Base-by-base conservation (phyloP, 2,888 invertebrate genomes). In the Oligia latruncula region DNA sequence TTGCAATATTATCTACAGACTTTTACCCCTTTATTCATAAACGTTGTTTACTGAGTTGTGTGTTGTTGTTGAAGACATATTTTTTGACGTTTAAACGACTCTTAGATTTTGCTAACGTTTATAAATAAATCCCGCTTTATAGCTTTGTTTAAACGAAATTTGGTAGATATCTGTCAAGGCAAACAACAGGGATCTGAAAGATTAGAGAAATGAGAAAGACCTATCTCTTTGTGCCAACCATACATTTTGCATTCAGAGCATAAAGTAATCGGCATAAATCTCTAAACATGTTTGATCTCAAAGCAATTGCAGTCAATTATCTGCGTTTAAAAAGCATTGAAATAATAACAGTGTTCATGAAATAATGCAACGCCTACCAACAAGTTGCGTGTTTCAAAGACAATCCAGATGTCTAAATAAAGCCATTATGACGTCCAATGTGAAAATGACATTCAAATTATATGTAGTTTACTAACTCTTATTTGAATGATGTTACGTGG, bases 371-470 rank as follows among this genome's bases (percentile, higher is more conserved):
- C 72, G 81, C 81, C 74, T 79, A 43, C 77, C 3, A 70, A 68
- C 66, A 15, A 52, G 67, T 86, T 82, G 86, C 89, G 82, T 88
- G 88, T 74, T 64, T 40, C 52, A 67, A 71, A 65, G 49, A 74
- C 67, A 77, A 81, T 82, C 64, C 17, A 65, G 75, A 83, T 74
- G 77, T 83, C 74, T 86, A 82, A 86, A 84, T 89, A 65, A 81
- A 15, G 46, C 35, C 67, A 80, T 81, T 82, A 72, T 80, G 49
- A 66, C 40, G 62, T 79, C 75, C 78, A 88, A 86, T 86, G 80
- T 82, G 84, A 87, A 82, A 87, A 87, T 86, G n/a, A 87, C 78
- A 76, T 66, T 80, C 52, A 86, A 88, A 88, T 88, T 88, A 84
- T 78, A 85, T 66, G 72, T 75, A 74, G 46, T 78, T 81, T 79